Base-by-base conservation (phyloP, 2,113 vertebrate species). In the Bos taurus region DNA sequence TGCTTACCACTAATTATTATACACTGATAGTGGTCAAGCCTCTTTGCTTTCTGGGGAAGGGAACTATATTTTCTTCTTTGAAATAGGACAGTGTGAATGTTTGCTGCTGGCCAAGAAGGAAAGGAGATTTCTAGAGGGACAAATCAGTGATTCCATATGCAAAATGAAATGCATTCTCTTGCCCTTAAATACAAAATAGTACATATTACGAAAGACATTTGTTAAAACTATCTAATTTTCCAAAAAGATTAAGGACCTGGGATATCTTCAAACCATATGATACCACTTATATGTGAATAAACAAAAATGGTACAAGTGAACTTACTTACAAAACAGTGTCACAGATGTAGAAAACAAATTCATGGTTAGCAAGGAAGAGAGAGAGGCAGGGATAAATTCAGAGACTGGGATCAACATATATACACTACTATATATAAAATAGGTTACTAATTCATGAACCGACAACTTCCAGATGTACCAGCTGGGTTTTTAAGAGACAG, bases 101-200 rank as follows among this genome's bases (percentile, higher is more conserved):
- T 89, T 97, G 83, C 62, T 96, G 78, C 19, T 93, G 25, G 71
- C 23, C 91, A 88, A 59, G 36, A 94, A 95, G 81, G 50, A 93
- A 98, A 94, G 64, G 3, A 57, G 92, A 88, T 89, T 93, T 94
- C 94, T 90, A 88, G 43, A 97, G 30, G 16, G 28, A 95, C 64
- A 92, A 50, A 90, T 86, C 57, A 95, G 16, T 92, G 92, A 93
- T 21, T 30, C 54, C 84, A 90, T 81, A 95, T 62, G 92, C 96
- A 97, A 97, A 97, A 84, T 96, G 83, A 98, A 91, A 48, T 95
- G 90, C 81, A 89, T 91, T 82, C 40, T 95, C 62, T 93, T 46
- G 93, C 88, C 96, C 78, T 97, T 98, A 84, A 97, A 98, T 93
- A 97, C 64, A 98, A 97, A 97, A 54, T 91, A 62, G 78, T 97